Conservation (phyloP, 2,797 vertebrate genomes). For the Distichodus sexfasciatus region DNA sequence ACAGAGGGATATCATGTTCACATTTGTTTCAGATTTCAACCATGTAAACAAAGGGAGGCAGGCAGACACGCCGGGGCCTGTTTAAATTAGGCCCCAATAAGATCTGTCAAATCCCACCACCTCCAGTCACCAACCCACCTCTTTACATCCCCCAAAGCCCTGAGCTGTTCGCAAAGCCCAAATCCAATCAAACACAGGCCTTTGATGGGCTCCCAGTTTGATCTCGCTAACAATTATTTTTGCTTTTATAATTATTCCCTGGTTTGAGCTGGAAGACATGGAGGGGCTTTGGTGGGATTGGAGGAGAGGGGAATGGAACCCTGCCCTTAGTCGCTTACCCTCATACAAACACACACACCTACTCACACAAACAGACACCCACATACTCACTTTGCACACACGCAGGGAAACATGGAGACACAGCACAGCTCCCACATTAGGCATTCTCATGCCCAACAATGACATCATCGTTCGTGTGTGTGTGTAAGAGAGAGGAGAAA, state of each 20-base stretch:
- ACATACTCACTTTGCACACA: slow-evolving; percentile 39
- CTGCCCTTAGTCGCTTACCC: slow-evolving; percentile 10
- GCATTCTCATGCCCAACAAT: slow-evolving; percentile 42
- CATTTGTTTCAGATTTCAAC: slow-evolving; percentile 71
- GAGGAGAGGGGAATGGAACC: background rate
- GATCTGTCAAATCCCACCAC: slow-evolving; percentile 36
- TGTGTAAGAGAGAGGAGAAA: slow-evolving; percentile 25
- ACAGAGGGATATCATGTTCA: slow-evolving; percentile 57
- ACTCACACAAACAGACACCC: too few relatives aligned
- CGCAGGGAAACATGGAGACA: slow-evolving; percentile 16
- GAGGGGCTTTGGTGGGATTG: slow-evolving; percentile 5
- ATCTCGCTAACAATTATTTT: slow-evolving; percentile 50
- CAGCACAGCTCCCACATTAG: slow-evolving; percentile 27
- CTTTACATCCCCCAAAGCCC: too few relatives aligned
- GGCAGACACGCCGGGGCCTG: slow-evolving; percentile 68
- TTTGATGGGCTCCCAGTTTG: slow-evolving; percentile 47
- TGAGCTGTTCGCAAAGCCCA: slow-evolving; percentile 41
- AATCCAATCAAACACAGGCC: slow-evolving; percentile 43
- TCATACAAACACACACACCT: too few relatives aligned
- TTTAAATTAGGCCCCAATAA: slow-evolving; percentile 62
- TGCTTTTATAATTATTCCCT: slow-evolving; percentile 51
- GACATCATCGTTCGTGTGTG: slow-evolving; percentile 39
- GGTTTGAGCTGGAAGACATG: slow-evolving; percentile 38
- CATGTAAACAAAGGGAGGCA: slow-evolving; percentile 65
- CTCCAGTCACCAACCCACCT: background rate